Conservation (phyloP, 2,888 invertebrate genomes). For the Acheta domesticus region DNA sequence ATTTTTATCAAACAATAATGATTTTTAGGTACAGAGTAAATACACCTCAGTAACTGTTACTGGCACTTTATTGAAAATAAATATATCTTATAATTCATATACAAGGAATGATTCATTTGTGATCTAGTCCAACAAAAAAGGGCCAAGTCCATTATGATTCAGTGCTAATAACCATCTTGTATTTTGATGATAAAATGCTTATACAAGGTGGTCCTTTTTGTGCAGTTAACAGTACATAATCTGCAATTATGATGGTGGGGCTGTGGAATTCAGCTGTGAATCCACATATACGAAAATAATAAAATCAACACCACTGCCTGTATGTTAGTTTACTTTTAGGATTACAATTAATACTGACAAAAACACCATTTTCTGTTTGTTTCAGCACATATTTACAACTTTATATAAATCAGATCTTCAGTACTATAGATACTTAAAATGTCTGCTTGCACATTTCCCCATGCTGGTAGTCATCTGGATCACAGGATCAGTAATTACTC, state of each 20-base stretch:
- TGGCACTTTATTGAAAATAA: slow-evolving; percentile 30
- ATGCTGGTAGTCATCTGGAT: no score
- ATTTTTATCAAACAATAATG: neutral
- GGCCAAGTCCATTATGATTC: neutral
- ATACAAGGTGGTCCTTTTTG: neutral
- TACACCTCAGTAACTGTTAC: neutral
- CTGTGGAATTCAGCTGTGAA: neutral
- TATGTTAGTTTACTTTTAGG: neutral
- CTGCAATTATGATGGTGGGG: neutral
- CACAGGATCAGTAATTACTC: no score
- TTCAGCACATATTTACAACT: neutral
- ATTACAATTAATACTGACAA: neutral
- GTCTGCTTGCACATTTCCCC: neutral
- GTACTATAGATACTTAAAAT: neutral
- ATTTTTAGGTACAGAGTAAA: slow-evolving; percentile 10
- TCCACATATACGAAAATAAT: neutral
- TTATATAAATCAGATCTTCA: neutral
- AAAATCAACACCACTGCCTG: neutral
- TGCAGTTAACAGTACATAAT: neutral
- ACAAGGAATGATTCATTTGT: slow-evolving; percentile 18
- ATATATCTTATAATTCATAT: slow-evolving; percentile 22
- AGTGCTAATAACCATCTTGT: no score
- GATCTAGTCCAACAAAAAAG: slow-evolving; percentile 5
- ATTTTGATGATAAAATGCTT: no score
- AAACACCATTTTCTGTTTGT: neutral